Conservation (phyloP, 2,888 invertebrate genomes). For the Pyralis farinalis region DNA sequence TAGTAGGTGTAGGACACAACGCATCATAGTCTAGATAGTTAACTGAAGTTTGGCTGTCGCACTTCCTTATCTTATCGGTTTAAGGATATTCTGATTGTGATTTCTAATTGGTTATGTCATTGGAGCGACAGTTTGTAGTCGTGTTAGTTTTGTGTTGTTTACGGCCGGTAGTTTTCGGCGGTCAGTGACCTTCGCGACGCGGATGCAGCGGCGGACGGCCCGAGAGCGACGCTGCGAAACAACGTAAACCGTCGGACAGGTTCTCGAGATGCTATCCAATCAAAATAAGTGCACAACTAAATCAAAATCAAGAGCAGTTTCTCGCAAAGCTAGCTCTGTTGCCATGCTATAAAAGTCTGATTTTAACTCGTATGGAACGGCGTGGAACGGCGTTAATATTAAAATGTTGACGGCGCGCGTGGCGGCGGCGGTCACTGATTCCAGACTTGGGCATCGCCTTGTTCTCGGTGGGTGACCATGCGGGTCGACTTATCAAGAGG, state of each 20-base stretch:
- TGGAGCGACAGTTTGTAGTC: conserved; percentile 16
- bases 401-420: conserved; percentile 50
- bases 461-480: conserved; percentile 62
- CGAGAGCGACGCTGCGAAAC: conserved; percentile 31
- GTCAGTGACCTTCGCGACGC: conserved; percentile 71
- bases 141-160: conserved; percentile 39
- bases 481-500: conserved; percentile 41
- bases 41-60: too few species aligned
- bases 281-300: conserved; percentile 43
- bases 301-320: conserved; percentile 33
- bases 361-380: conserved; percentile 55
- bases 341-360: conserved; percentile 41
- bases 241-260: conserved; percentile 39
- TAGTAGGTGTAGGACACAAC: too few species aligned
- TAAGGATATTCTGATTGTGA: conserved; percentile 1
- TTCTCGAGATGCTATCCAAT: conserved; percentile 47
- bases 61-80: too few species aligned
- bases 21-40: too few species aligned
- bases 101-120: conserved; percentile 17
- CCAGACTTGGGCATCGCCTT: conserved; percentile 36
- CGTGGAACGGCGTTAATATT: conserved; percentile 32
- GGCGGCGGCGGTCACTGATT: conserved; percentile 53
- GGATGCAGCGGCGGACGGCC: conserved; percentile 32
- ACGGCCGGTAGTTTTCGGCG: conserved; percentile 64
- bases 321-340: conserved; percentile 33